Evolutionary conservation across 1,140 invertebrate genomes (phyloP).

Genomic region (Bombyx mandarina): DNA sequence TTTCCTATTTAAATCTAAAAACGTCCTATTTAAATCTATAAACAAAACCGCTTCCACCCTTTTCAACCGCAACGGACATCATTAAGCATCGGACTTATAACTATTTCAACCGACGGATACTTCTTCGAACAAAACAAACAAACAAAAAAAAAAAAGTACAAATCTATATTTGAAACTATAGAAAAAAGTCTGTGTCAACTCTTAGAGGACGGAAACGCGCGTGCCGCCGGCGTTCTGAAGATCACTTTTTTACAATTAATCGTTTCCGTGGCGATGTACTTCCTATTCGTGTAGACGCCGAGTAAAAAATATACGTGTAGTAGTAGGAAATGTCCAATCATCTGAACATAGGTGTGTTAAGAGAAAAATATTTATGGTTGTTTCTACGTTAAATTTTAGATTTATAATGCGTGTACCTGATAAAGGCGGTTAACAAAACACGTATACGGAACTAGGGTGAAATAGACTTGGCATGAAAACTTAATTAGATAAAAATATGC

Average conservation of each 20-base stretch:
- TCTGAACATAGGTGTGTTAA: neutral
- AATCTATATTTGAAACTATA: conserved; percentile 24
- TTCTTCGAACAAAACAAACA: conserved; percentile 6
- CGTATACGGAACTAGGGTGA: no score
- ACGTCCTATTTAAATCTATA: no score
- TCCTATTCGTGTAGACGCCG: conserved; percentile 9
- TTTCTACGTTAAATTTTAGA: no score
- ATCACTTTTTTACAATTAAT: conserved; percentile 28
- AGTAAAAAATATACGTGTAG: no score
- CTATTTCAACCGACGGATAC: conserved; percentile 6
- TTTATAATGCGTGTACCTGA: no score
- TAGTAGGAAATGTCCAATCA: conserved; percentile 14
- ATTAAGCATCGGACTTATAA: conserved; percentile 22
- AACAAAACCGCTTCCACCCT: conserved; percentile 10
- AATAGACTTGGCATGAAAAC: no score
- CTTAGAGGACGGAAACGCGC: conserved; percentile 18
- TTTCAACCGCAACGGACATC: conserved; percentile 21
- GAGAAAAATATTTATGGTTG: no score
- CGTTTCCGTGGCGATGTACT: conserved; percentile 22
- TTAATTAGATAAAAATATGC: no score
- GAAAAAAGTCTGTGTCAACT: conserved; percentile 22
- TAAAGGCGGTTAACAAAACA: no score
- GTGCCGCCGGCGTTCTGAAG: conserved; percentile 14
- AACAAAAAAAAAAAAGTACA: conserved; percentile 15
- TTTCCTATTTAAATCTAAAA: no score